phyloP scores from a whole-genome alignment of 2,888 invertebrate genomes.

The Eudemis profundana region DNA sequence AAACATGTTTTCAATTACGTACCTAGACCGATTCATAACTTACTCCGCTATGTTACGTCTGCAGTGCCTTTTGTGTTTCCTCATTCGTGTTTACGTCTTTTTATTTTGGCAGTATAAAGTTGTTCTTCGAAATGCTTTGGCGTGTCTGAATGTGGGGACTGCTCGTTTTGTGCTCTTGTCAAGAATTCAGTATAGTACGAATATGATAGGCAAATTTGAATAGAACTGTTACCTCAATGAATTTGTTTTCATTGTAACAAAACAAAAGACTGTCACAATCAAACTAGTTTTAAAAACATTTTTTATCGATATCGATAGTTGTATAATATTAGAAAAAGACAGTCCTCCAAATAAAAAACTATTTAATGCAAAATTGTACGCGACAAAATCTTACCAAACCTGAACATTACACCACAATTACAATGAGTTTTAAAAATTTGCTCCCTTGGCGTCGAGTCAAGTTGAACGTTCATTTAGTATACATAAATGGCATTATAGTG shows the following conservation, averaged over 20 bases:
- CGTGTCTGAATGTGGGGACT: constrained; percentile 16
- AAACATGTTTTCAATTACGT: constrained; percentile 44
- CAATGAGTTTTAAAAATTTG: too few relatives aligned
- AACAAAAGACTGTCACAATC: too few relatives aligned
- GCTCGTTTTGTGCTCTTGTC: constrained; percentile 9
- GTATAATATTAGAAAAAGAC: too few relatives aligned
- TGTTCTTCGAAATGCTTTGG: not conserved
- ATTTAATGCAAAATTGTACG: too few relatives aligned
- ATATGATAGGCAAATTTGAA: constrained; percentile 19
- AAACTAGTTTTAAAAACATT: too few relatives aligned
- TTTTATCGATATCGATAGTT: too few relatives aligned
- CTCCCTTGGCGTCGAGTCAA: too few relatives aligned
- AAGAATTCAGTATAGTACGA: constrained; percentile 28
- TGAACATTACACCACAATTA: too few relatives aligned
- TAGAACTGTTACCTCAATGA: not conserved
- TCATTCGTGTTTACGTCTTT: constrained; percentile 4
- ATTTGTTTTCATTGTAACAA: not conserved
- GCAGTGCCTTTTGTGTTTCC: constrained; percentile 33
- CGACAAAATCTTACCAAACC: too few relatives aligned
- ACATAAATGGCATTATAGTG: too few relatives aligned
- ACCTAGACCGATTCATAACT: constrained; percentile 37
- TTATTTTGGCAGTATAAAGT: not conserved
- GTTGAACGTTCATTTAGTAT: too few relatives aligned
- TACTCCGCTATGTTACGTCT: constrained; percentile 22
- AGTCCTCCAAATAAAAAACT: too few relatives aligned